These are phyloP conservation scores for Ochropleura plecta DNA, from an alignment of 2,888 invertebrate genomes.

Conservation along the genomic window DNA sequence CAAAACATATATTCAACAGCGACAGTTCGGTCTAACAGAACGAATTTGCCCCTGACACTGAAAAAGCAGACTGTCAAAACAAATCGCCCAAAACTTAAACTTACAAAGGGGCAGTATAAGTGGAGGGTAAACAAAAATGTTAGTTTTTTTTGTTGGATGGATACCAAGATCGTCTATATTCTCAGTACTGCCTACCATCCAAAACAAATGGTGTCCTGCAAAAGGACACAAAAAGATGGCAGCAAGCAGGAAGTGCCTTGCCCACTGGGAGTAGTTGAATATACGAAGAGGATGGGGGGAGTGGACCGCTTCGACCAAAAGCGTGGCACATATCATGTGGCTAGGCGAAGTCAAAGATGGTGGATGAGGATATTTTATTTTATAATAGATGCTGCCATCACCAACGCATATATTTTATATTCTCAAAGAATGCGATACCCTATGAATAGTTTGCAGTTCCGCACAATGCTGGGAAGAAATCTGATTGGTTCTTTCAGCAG, in stretches of 20 bases:
- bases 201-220: constrained; percentile 4
- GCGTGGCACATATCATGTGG: neutral
- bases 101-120: constrained; percentile 12
- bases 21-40: constrained; percentile 11
- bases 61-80: constrained; percentile 15
- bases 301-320: constrained; percentile 1
- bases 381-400: constrained; percentile 4
- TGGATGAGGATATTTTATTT: constrained; percentile 11
- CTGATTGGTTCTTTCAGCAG: constrained; percentile 14
- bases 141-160: too few relatives aligned
- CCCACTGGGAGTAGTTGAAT: neutral
- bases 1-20: constrained; percentile 13
- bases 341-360: constrained; percentile 4
- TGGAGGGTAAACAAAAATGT: too few relatives aligned
- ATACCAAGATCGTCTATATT: constrained; percentile 2
- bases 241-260: constrained; percentile 1
- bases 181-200: constrained; percentile 9
- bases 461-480: constrained; percentile 4
- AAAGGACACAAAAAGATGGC: constrained; percentile 9
- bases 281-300: too few relatives aligned
- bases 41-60: too few relatives aligned
- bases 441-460: constrained; percentile 9
- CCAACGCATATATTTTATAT: constrained; percentile 8
- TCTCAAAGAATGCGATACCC: constrained; percentile 8
- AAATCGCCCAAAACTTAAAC: constrained; percentile 12